Conservation (phyloP, 2,888 invertebrate species). For the Creontiades dilutus region DNA sequence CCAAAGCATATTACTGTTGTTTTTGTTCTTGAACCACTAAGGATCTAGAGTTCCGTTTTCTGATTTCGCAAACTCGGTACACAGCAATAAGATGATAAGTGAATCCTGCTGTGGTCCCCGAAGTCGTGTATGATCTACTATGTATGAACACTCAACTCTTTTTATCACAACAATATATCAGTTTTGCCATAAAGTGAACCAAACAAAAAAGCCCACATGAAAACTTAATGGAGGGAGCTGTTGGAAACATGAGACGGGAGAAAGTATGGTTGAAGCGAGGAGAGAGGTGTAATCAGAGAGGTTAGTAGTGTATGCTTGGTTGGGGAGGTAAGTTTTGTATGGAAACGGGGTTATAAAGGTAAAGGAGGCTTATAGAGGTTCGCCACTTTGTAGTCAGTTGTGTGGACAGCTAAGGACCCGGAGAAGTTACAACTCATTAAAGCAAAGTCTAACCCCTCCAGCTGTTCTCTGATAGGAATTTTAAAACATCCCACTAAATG, state of each 20-base stretch:
- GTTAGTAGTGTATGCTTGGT: neutral
- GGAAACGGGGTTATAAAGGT: conserved; percentile 60
- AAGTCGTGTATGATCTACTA: too few relatives aligned
- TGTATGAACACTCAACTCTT: too few relatives aligned
- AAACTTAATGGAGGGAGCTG: neutral
- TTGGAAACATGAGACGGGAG: neutral
- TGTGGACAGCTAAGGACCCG: conserved; percentile 51
- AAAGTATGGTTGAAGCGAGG: neutral
- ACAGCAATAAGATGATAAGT: too few relatives aligned
- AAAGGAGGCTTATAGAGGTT: conserved; percentile 33
- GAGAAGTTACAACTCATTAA: conserved; percentile 68
- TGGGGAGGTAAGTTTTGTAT: neutral
- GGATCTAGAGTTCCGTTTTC: too few relatives aligned
- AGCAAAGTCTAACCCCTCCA: conserved; percentile 67
- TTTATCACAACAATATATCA: too few relatives aligned
- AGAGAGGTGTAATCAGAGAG: neutral
- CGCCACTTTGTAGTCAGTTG: conserved; percentile 66
- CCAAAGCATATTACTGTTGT: too few relatives aligned
- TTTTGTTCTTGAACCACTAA: too few relatives aligned
- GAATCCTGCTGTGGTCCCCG: too few relatives aligned
- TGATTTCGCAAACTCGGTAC: too few relatives aligned
- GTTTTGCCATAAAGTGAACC: too few relatives aligned
- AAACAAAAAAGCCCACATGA: neutral
- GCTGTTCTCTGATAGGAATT: conserved; percentile 74
- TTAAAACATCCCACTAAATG: conserved; percentile 74